These are phyloP conservation scores for Melinopterus prodromus DNA, from an alignment of 2,888 invertebrate species.

Conservation along the genomic window DNA sequence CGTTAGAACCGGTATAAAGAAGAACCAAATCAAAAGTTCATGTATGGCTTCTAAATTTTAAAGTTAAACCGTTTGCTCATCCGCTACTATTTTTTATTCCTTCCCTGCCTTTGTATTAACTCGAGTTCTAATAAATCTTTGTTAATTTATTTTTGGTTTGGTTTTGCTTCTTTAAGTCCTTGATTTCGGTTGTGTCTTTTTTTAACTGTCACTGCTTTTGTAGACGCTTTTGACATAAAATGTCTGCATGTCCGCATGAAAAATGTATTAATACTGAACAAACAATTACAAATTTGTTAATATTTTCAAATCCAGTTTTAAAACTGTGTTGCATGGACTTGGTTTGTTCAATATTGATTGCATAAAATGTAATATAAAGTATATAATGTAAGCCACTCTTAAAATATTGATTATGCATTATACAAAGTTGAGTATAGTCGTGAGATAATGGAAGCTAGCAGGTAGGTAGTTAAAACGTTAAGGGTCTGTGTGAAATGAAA, in stretches of 20 bases:
- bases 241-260: slow-evolving; percentile 17
- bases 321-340: too few relatives aligned
- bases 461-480: too few relatives aligned
- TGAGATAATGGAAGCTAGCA: too few relatives aligned
- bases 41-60: slow-evolving; percentile 31
- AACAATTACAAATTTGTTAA: too few relatives aligned
- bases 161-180: slow-evolving; percentile 37
- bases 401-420: too few relatives aligned
- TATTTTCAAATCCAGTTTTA: too few relatives aligned
- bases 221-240: neutral
- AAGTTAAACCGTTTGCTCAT: slow-evolving; percentile 24
- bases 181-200: slow-evolving; percentile 22
- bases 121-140: slow-evolving; percentile 33
- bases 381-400: too few relatives aligned
- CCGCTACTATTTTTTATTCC: slow-evolving; percentile 22
- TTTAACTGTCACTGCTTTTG: slow-evolving; percentile 6
- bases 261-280: too few relatives aligned
- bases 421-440: too few relatives aligned
- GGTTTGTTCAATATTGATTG: too few relatives aligned
- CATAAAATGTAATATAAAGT: too few relatives aligned
- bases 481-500: too few relatives aligned
- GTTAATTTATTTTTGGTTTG: slow-evolving; percentile 38
- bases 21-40: slow-evolving; percentile 40
- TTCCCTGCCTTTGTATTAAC: slow-evolving; percentile 36
- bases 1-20: slow-evolving; percentile 12